These are phyloP conservation scores for Nasonovia ribisnigri DNA, from an alignment of 2,888 invertebrate species.

Conservation along the genomic window DNA sequence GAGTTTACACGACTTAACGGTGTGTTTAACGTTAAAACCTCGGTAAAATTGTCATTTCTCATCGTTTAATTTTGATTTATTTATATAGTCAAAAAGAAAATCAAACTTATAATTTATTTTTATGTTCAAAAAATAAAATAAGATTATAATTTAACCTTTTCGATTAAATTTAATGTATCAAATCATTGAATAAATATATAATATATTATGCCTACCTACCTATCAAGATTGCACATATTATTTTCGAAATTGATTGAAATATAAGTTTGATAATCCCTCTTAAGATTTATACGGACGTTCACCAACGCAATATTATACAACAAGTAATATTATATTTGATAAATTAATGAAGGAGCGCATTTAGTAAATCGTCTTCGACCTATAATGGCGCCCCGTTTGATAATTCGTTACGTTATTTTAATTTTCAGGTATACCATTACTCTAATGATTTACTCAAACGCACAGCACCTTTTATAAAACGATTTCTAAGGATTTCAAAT, in stretches of 20 bases:
- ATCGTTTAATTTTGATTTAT: neutral
- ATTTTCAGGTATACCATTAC: neutral
- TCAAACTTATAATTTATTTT: neutral
- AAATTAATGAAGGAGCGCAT: neutral
- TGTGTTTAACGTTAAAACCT: neutral
- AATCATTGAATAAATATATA: neutral
- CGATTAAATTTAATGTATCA: neutral
- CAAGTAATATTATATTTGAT: neutral
- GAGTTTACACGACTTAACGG: neutral
- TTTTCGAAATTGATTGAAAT: neutral
- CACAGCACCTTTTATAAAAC: neutral
- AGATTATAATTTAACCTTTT: neutral
- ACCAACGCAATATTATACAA: neutral
- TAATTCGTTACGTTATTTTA: neutral
- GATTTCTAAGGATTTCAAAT: neutral
- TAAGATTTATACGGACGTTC: neutral
- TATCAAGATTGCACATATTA: neutral
- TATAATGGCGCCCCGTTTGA: neutral
- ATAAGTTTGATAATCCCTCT: neutral
- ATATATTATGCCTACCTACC: too few species aligned
- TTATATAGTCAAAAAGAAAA: neutral
- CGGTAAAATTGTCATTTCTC: neutral
- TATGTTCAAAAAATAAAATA: neutral
- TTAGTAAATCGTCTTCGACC: neutral
- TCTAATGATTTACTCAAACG: neutral